Evolutionary conservation across 2,113 vertebrate species (phyloP), one percentile per base, ranked within the genome.

Genomic region (Gallinago media): DNA sequence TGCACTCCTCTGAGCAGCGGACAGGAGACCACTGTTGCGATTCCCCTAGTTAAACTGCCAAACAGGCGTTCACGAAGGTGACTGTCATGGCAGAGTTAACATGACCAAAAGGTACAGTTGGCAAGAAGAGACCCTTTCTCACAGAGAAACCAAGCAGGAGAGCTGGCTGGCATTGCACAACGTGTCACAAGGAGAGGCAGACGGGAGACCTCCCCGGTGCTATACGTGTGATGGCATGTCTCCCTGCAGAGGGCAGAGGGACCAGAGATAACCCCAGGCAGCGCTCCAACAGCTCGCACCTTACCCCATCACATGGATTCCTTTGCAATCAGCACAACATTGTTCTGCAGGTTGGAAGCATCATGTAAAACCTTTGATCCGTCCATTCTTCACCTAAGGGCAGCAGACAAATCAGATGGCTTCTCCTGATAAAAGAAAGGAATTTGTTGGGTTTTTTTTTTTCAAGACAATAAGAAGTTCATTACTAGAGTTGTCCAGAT

Each of bases 361-460:
- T 68, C 65, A 10, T 78, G 80, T 56, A 93, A 96, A 94, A 88
- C 94, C 96, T 96, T 96, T 96, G 96, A 96, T 95, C 88, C 29
- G 0, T 49, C 49, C 83, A 67, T 56, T 95, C 94, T 91, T 93
- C 80, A 89, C 96, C 96, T 95, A 55, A 96, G 96, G 96, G 95
- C 94, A 96, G 70, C 95, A 96, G 95, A 96, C 96, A 89, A 93
- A 94, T 96, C 92, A 95, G 96, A 94, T 91, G 76, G 74, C 65
- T 96, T 96, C 83, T 80, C 32, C 61, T 79, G 96, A 96, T 96
- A 96, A 74, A 38, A 50, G 58, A 78, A 77, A 95, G 83, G 96
- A 96, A 96, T 97, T 94, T 49, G 71, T 79, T 95, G 67, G 67
- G 26, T 10, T 21, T 15, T 26, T 52, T 85, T 85, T 91, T 82